Evolutionary conservation across 2,113 vertebrate genomes (phyloP), one percentile per base, ranked within the genome.

Genomic region (Hiodon tergisus): DNA sequence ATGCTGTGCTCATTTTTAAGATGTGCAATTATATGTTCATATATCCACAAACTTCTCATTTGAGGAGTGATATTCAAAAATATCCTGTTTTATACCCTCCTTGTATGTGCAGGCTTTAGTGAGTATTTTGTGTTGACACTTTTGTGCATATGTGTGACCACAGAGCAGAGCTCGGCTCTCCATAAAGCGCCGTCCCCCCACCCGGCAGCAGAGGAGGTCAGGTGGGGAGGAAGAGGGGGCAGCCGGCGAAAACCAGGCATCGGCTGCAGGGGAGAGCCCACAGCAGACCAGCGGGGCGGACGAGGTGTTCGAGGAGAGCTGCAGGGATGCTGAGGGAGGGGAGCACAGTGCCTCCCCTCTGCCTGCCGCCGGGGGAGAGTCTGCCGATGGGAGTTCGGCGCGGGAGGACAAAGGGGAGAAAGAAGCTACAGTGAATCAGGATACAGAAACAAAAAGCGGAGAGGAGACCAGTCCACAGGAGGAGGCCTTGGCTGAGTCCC

Each of bases 131-230:
- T 50, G 57, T 13, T 71, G 31, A 71, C 16, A 31, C 6, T 54
- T 31, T 17, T 51, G 17, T 31, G 17, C 59, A 6, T 68, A 8
- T 60, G 52, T 31, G 51, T 13, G 2, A 70, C 60, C 69, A 7
- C 80, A 91, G 90, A 62, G 79, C 6, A 80, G 90, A 84, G 85
- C 86, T 16, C 84, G 89, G 54, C 86, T 73, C 70, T 91, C 90
- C 59, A 79, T 91, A 13, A 82, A 84, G n/a, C 84, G 90, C 2
- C 87, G 90, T 0, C 90, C 90, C 0, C 90, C 89, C 0, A 89
- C 89, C 6, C 88, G 90, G 4, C 81, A 79, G 67, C 77, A 85
- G 81, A 88, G 85, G 77, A 86, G 77, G 68, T 86, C 87, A 54
- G 85, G 87, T 62, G 75, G 74, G 0, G 89, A 84, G 6, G 88